phyloP scores from a whole-genome alignment of 2,888 invertebrate genomes.

The Mythimna lalbum region DNA sequence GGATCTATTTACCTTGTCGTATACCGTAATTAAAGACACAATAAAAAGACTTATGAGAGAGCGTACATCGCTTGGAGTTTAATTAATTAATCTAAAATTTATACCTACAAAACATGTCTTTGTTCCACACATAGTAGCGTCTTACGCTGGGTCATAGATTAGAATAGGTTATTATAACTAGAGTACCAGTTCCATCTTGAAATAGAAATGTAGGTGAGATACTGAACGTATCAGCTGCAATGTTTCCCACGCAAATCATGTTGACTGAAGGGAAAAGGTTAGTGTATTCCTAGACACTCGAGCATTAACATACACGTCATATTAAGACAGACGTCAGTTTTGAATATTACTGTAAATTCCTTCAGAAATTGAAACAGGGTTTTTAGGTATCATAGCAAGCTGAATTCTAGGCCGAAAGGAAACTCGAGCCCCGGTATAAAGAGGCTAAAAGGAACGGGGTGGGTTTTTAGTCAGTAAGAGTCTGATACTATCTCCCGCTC shows the following conservation, averaged over 20 bases:
- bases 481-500: too few species aligned
- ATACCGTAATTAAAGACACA: too few species aligned
- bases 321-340: constrained; percentile 5
- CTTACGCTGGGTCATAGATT: not conserved
- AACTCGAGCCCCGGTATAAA: too few species aligned
- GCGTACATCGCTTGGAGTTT: too few species aligned
- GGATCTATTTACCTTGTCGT: not conserved
- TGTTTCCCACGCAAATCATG: constrained; percentile 59
- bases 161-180: constrained; percentile 15
- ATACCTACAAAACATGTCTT: not conserved
- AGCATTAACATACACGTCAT: constrained; percentile 13
- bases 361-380: not conserved
- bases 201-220: constrained; percentile 42
- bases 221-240: constrained; percentile 43
- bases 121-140: not conserved
- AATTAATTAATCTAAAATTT: not conserved
- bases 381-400: too few species aligned
- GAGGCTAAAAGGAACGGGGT: too few species aligned
- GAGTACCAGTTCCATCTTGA: constrained; percentile 32
- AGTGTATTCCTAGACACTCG: constrained; percentile 35
- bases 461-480: too few species aligned
- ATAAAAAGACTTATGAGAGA: too few species aligned
- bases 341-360: not conserved
- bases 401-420: too few species aligned
- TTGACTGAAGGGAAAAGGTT: constrained; percentile 44